Evolutionary conservation across 2,888 invertebrate genomes (phyloP).

Genomic region (Tenodera sinensis): DNA sequence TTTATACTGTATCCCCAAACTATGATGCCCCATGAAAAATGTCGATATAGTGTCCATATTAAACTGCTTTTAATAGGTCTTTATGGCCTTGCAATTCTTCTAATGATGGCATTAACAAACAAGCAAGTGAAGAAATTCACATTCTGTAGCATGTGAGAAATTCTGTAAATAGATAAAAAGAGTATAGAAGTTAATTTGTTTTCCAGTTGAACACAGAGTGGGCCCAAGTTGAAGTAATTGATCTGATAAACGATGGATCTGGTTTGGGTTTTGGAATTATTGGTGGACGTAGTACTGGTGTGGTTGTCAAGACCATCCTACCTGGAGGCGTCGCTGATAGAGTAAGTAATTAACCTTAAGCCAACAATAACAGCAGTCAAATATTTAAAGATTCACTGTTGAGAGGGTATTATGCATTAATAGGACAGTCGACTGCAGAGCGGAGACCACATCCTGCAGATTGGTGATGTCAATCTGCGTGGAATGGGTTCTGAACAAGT

Average conservation of each 20-base stretch:
- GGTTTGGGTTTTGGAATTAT: conserved; percentile 99
- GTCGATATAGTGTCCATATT: no score
- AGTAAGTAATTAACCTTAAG: conserved; percentile 51
- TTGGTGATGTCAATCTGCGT: conserved; percentile 88
- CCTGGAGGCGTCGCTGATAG: conserved; percentile 97
- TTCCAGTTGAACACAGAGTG: conserved; percentile 95
- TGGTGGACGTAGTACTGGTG: conserved; percentile 94
- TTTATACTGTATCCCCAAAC: no score
- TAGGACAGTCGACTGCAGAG: conserved; percentile 93
- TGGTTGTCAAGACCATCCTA: conserved; percentile 98
- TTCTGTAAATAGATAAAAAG: no score
- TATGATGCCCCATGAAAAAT: no score
- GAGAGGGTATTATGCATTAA: conserved; percentile 23
- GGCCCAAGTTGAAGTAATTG: conserved; percentile 98
- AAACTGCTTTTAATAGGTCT: no score
- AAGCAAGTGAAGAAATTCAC: no score
- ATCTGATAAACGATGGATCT: conserved; percentile 94
- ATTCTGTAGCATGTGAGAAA: no score
- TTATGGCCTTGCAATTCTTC: no score
- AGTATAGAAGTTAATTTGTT: background rate
- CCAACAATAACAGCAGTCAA: background rate
- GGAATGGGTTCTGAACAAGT: conserved; percentile 97
- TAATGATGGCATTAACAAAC: no score
- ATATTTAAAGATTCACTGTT: background rate
- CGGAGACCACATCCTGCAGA: conserved; percentile 97